Evolutionary conservation across 1,140 invertebrate species (phyloP), one percentile per base, ranked within the genome.

Genomic region (Nebria ingens): DNA sequence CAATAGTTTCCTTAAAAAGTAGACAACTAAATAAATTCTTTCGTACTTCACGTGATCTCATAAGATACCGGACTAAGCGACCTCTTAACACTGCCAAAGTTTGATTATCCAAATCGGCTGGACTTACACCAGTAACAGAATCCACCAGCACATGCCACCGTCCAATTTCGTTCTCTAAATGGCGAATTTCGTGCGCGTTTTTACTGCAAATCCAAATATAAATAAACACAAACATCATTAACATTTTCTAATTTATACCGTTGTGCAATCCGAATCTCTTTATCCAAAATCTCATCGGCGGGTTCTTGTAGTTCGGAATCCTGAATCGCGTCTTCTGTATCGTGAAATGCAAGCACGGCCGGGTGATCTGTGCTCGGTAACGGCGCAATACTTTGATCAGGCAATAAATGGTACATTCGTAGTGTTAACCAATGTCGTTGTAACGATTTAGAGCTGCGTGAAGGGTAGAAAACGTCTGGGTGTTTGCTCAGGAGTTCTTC

Each of bases 121-220:
- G 82, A 62, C 84, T 86, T 60, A 83, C 85, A 2, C 89, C 91
- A 25, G 86, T 86, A 1, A 93, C 87, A 58, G 85, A 88, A 64
- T 96, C 93, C 11, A 96, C 91, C 29, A 97, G 68, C n/a, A 95
- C 90, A 70, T 95, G 92, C 91, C 91, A 96, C 58, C 90, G 83
- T 21, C 84, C 80, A 49, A 94, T 67, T 68, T 96, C 93, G 63
- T 88, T 91, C 73, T 98, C 94, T 49, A 97, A 70, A 21, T 87
- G 75, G 52, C 91, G 79, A 49, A 97, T 94, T 70, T 96, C 89
- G 59, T 84, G 83, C 66, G 88, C 87, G 62, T 80, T 80, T 64
- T 79, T 79, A 57, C 84, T 75, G 15, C 15, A 45, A n/a, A n/a
- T n/a, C n/a, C n/a, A n/a, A n/a, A n/a, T n/a, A n/a, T n/a, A n/a